Evolutionary conservation across 2,888 invertebrate genomes (phyloP).

Genomic region (Drosophila silvestris): DNA sequence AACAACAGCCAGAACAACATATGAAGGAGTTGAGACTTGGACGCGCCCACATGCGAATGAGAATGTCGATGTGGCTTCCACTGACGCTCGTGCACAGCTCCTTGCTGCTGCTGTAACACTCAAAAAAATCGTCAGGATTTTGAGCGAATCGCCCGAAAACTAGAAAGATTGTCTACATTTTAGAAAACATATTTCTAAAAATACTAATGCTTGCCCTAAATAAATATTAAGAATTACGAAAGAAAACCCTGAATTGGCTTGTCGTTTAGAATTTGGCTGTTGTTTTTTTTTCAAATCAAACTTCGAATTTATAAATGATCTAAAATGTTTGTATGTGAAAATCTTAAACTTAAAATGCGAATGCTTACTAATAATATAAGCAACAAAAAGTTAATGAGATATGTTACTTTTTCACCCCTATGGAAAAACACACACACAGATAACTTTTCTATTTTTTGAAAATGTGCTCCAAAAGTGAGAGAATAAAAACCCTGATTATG

Average conservation of each 20-base stretch:
- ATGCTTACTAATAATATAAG: not conserved
- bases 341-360: not conserved
- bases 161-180: not conserved
- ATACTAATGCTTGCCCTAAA: no score
- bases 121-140: not conserved
- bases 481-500: not conserved
- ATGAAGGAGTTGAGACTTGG: slow-evolving; percentile 47
- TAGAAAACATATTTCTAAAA: not conserved
- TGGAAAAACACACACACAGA: no score
- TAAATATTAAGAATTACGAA: no score
- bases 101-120: not conserved
- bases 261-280: not conserved
- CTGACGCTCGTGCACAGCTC: slow-evolving; percentile 20
- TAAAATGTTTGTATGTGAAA: not conserved
- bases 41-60: slow-evolving; percentile 49
- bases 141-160: not conserved
- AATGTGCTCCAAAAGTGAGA: rapidly evolving
- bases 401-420: no score
- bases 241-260: not conserved
- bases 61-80: slow-evolving; percentile 31
- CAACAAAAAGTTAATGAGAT: not conserved
- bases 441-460: not conserved
- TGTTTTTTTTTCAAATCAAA: no score
- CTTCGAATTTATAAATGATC: not conserved
- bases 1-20: slow-evolving; percentile 5